Evolutionary conservation across 2,888 invertebrate species (phyloP).

Genomic region (Ophion slaviceki): DNA sequence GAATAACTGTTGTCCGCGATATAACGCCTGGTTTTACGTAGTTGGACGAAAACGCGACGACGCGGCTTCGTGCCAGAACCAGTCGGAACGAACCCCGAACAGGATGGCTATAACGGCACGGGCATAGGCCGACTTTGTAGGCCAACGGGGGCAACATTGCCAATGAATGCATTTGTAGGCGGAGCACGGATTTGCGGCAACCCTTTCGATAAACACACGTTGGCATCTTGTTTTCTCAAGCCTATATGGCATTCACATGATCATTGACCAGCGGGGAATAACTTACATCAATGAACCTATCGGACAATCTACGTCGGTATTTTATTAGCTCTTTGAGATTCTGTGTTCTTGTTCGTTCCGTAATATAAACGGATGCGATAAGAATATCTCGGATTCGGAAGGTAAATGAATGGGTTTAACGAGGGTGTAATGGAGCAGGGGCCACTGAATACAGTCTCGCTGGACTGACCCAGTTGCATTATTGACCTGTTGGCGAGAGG

Average conservation of each 20-base stretch:
- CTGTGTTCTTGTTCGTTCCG: neutral
- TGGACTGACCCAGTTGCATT: conserved; percentile 78
- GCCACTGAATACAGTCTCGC: conserved; percentile 19
- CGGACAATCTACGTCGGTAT: neutral
- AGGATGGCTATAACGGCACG: conserved; percentile 65
- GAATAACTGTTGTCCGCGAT: conserved; percentile 65
- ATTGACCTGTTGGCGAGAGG: conserved; percentile 77
- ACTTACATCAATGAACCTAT: neutral
- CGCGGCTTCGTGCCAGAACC: conserved; percentile 80
- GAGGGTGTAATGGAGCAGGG: neutral
- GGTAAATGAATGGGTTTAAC: neutral
- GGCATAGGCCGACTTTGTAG: conserved; percentile 81
- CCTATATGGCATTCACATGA: conserved; percentile 4
- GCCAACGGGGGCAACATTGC: conserved; percentile 80
- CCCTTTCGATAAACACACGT: conserved; percentile 57
- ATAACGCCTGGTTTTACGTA: conserved; percentile 61
- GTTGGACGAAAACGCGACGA: conserved; percentile 75
- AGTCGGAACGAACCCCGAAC: conserved; percentile 75
- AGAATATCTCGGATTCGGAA: neutral
- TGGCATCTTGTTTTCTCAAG: conserved; percentile 13
- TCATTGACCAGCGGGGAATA: neutral
- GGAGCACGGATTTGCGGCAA: conserved; percentile 76
- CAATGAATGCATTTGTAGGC: conserved; percentile 82
- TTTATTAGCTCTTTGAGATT: neutral
- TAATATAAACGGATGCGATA: neutral